These are phyloP conservation scores for Myotis myotis DNA, from an alignment of 2,797 vertebrate genomes.

Conservation along the genomic window DNA sequence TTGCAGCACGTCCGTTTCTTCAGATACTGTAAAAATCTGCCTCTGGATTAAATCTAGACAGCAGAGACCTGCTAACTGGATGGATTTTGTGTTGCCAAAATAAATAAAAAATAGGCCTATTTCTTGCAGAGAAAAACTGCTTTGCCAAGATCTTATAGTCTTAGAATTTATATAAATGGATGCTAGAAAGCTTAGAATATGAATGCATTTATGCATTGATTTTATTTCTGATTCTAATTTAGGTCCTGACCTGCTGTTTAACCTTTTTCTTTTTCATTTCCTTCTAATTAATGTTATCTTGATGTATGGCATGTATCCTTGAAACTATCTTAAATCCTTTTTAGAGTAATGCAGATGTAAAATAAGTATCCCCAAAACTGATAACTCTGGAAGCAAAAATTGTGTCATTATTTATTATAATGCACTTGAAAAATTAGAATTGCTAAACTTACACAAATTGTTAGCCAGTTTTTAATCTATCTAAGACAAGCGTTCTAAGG, in stretches of 20 bases:
- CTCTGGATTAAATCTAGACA: background rate
- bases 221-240: conserved; percentile 58
- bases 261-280: conserved; percentile 41
- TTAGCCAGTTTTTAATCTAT: background rate
- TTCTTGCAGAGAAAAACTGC: background rate
- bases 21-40: background rate
- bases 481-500: background rate
- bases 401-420: conserved; percentile 15
- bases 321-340: conserved; percentile 19
- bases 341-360: background rate
- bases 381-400: conserved; percentile 5
- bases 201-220: conserved; percentile 21
- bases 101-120: background rate
- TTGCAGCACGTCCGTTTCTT: background rate
- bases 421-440: conserved; percentile 37
- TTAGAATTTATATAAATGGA: conserved; percentile 46
- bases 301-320: background rate
- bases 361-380: background rate
- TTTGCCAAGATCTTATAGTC: background rate
- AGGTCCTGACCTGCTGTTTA: conserved; percentile 3
- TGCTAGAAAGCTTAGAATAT: conserved; percentile 35
- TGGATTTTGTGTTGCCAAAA: background rate
- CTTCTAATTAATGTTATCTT: conserved; percentile 53
- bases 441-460: background rate
- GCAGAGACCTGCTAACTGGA: background rate